phyloP scores from a whole-genome alignment of 2,797 vertebrate genomes.

The Fratercula arctica region DNA sequence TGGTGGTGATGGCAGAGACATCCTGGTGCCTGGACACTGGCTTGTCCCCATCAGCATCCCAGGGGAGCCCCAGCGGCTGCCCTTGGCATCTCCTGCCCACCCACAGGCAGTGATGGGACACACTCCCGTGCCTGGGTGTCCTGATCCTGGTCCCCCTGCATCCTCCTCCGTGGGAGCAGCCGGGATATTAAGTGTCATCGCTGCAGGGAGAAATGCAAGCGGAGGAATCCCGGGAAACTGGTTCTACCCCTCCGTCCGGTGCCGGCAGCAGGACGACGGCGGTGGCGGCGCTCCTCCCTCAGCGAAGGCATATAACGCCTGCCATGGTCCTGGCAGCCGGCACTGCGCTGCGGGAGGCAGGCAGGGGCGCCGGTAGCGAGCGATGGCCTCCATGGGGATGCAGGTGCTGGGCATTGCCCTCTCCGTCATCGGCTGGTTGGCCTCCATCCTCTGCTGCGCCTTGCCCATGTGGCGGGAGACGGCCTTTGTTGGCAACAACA shows the following conservation, averaged over 20 bases:
- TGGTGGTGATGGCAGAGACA: not conserved
- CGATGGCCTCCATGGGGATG: conserved; percentile 91
- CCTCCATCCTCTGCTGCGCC: conserved; percentile 83
- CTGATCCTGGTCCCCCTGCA: not conserved
- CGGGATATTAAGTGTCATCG: conserved; percentile 15
- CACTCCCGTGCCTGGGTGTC: not conserved
- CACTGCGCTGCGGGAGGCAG: not conserved
- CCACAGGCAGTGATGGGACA: rapidly evolving
- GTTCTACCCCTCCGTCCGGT: conserved; percentile 62
- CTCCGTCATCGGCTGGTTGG: conserved; percentile 89
- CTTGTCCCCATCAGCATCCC: not conserved
- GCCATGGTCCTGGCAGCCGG: not conserved
- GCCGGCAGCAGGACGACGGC: conserved; percentile 47
- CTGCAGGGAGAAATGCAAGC: conserved; percentile 1
- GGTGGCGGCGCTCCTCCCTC: conserved; percentile 79
- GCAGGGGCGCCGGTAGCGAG: not conserved
- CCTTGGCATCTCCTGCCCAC: not conserved
- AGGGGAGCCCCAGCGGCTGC: not conserved
- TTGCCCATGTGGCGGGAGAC: conserved; percentile 94
- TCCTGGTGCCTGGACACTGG: rapidly evolving
- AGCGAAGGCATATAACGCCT: conserved; percentile 72
- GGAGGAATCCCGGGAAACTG: conserved; percentile 79
- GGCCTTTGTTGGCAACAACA: conserved; percentile 89
- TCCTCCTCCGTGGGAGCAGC: conserved; percentile 23
- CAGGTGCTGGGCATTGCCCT: conserved; percentile 90